Conservation (phyloP, 2,888 invertebrate genomes). For the Sinelater perroti region DNA sequence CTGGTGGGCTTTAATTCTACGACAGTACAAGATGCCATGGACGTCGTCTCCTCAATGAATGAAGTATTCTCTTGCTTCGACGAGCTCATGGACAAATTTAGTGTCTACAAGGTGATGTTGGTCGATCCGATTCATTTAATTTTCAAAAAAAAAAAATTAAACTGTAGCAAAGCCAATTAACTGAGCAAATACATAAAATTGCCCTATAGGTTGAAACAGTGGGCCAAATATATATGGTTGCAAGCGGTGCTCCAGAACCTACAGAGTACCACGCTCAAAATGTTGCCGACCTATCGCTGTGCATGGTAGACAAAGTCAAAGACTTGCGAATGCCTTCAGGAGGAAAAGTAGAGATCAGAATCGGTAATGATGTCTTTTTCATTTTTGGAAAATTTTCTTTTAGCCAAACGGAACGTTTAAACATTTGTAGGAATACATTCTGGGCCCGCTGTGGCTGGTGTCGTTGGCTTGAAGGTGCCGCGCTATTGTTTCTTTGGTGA, state of each 20-base stretch:
- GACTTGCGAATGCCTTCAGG: slow-evolving; percentile 70
- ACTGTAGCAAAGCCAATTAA: too few relatives aligned
- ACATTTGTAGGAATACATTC: slow-evolving; percentile 75
- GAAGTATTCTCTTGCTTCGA: slow-evolving; percentile 87
- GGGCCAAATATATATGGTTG: slow-evolving; percentile 92
- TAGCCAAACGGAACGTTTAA: background rate
- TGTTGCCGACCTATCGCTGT: slow-evolving; percentile 80
- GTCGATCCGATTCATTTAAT: background rate
- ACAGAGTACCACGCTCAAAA: slow-evolving; percentile 77
- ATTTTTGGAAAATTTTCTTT: slow-evolving; percentile 1
- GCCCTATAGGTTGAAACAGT: slow-evolving; percentile 84
- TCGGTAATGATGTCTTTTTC: too few relatives aligned
- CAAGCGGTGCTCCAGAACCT: slow-evolving; percentile 86
- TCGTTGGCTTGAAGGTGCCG: slow-evolving; percentile 85
- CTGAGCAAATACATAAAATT: slow-evolving; percentile 2
- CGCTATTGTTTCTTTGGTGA: slow-evolving; percentile 91
- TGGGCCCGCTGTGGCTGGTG: slow-evolving; percentile 88
- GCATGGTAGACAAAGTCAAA: slow-evolving; percentile 75
- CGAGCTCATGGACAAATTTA: slow-evolving; percentile 80
- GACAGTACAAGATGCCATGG: slow-evolving; percentile 73
- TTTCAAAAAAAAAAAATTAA: background rate
- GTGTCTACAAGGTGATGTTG: slow-evolving; percentile 81
- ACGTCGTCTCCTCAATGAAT: slow-evolving; percentile 85
- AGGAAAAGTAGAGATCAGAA: slow-evolving; percentile 68
- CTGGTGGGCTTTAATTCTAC: slow-evolving; percentile 69